Evolutionary conservation across 2,113 vertebrate genomes (phyloP), one percentile per base, ranked within the genome.

Genomic region (Alethe diademata): DNA sequence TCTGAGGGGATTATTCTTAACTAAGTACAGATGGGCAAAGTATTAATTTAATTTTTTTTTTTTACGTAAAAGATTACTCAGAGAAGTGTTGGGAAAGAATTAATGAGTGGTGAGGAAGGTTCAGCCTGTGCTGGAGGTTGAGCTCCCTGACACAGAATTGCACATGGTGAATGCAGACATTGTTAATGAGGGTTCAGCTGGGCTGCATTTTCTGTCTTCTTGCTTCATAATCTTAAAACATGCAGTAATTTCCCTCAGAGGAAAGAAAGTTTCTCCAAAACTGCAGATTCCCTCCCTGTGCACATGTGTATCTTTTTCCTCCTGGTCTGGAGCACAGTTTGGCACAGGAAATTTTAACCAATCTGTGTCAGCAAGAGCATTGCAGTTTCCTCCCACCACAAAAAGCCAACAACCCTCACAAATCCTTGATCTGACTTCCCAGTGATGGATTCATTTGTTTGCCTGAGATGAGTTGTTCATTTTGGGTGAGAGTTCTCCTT

Each of bases 1-100:
- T 35, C 81, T 66, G 71, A 70, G 54, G 25, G 28, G 24, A 50
- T 90, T 88, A 51, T 73, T 76, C 86, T 78, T 82, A 72, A 67
- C 25, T 53, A 70, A 80, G 40, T 70, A 16, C 45, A 64, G 19
- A 72, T 45, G 36, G 25, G 62, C 20, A 76, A 81, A 76, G 42
- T 28, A 75, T 42, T 64, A 33, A 54, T 66, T 66, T 65, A n/a
- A 4, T 0, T 8, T 43, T 42, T 20, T 19, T 58, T 56, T 84
- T 87, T 42, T 22, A 72, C 2, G 0, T 42, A 75, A 25, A 36
- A 69, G 56, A 67, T 73, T 31, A 61, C 22, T 84, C 3, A 9
- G 54, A 61, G 38, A 50, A 71, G 9, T 47, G 19, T 47, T 73
- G 50, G 33, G 74, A 45, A 67, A 54, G 54, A 57, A 81, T 35